Evolutionary conservation across 2,888 invertebrate species (phyloP), one percentile per base, ranked within the genome.

Genomic region (Oeneis ivallda): DNA sequence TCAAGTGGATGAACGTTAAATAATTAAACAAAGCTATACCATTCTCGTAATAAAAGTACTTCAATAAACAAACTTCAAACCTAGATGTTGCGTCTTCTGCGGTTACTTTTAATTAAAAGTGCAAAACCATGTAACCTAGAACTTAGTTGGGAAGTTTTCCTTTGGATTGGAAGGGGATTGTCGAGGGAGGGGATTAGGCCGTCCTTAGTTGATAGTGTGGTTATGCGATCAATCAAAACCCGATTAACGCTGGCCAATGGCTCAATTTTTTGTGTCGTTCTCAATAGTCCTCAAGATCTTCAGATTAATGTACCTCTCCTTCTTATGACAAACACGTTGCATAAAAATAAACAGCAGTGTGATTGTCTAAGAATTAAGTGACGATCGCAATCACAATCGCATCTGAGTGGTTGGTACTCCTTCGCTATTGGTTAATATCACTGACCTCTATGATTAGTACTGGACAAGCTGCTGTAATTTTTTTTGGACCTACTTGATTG

Each of bases 51-150:
- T 47, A 17, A 15, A 9, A 47, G 47, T 15, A 47, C 15, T 9
- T 17, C 47, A 47, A 9, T 47, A 11, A 47, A 53, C 2, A 37
- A 19, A 57, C 26, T 43, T 57, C 8, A 26, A 57, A 43, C 13
- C 41, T 9, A n/a, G 15, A 43, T 43, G 26, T 37, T 53, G 15
- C 53, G 53, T 53, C 41, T 56, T 56, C 17, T 26, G 13, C 17
- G n/a, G 56, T 13, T 56, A 41, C 19, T 43, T 57, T 57, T 43
- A 57, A 57, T 57, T 57, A 41, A 57, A 57, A 57, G 56, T 57
- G 26, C 13, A 43, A 57, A 57, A 43, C 43, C 41, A n/a, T 26
- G 56, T 43, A 26, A 19, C 19, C 26, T 8, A 13, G 56, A 39
- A 57, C 26, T 57, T 57, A 43, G 56, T 41, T 43, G 13, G 53